Conservation (phyloP, 64 coral and sea anemone genomes). For the Trachythela sp. region DNA sequence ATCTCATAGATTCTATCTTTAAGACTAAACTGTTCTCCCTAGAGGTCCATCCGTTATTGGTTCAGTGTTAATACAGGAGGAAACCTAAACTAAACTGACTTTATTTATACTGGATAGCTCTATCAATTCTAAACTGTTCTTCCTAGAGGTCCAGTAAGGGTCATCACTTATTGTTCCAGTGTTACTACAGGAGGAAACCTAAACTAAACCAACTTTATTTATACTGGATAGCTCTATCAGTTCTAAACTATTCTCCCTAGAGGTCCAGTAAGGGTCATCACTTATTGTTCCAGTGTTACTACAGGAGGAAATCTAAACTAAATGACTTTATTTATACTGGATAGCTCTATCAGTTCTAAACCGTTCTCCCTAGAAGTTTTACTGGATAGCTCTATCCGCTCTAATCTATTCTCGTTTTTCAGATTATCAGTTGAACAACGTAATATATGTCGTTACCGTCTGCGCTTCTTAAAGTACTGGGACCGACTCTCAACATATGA, state of each 20-base stretch:
- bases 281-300: neutral
- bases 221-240: too few relatives aligned
- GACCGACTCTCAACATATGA: constrained; percentile 10
- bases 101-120: neutral
- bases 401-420: neutral
- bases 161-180: neutral
- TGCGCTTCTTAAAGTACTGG: neutral
- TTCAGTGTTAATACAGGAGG: too few relatives aligned
- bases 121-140: neutral
- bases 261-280: too few relatives aligned
- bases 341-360: neutral
- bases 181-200: too few relatives aligned
- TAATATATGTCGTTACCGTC: constrained; percentile 17
- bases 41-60: neutral
- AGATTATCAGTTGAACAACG: constrained; percentile 13
- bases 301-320: too few relatives aligned
- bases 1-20: too few relatives aligned
- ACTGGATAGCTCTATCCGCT: neutral
- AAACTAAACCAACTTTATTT: too few relatives aligned
- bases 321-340: neutral
- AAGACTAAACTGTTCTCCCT: too few relatives aligned
- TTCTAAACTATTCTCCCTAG: neutral
- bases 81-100: too few relatives aligned
- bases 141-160: neutral
- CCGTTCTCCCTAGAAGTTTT: too few relatives aligned